A percentile compares a stretch with the other conserved stretches of the same genome.
Evolutionary conservation across 2,797 vertebrate species (phyloP).

Genomic region (Paguma larvata): DNA sequence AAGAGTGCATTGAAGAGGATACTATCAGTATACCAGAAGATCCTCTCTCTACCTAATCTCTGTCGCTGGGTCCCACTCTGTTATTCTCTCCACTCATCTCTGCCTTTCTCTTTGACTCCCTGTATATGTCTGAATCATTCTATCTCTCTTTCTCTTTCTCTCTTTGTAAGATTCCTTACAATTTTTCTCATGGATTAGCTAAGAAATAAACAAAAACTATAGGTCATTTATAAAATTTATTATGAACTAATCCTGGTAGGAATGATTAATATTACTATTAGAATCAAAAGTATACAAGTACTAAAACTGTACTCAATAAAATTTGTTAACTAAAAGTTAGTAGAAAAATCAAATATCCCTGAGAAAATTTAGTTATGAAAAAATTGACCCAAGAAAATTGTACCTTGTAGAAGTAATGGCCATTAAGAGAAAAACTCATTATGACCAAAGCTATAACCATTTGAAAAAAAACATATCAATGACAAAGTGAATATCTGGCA

Average conservation of each 20-base stretch:
- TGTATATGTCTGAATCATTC: background rate
- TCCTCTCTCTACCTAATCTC: background rate
- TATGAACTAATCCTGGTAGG: constrained; percentile 25
- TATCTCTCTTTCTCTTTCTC: background rate
- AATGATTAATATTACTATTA: constrained; percentile 18
- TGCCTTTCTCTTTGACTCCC: background rate
- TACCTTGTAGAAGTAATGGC: constrained; percentile 48
- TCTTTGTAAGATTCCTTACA: background rate
- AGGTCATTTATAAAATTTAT: background rate
- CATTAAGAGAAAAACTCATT: constrained; percentile 42
- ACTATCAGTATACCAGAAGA: background rate
- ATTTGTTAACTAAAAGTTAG: constrained; percentile 28
- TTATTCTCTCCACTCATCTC: background rate
- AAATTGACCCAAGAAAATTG: constrained; percentile 45
- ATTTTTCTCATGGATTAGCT: constrained; percentile 18
- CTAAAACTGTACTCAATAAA: constrained; percentile 44
- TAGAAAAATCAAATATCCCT: constrained; percentile 58
- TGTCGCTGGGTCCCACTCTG: no score
- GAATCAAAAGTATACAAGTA: constrained; percentile 13
- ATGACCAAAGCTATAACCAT: background rate
- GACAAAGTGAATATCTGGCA: constrained; percentile 57
- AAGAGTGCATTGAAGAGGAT: background rate
- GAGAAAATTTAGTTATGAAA: constrained; percentile 37
- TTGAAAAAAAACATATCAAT: constrained; percentile 57
- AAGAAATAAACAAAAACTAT: constrained; percentile 35